These are phyloP conservation scores for Drosophila lacteicornis DNA, from an alignment of 1,140 invertebrate species.

Conservation along the genomic window DNA sequence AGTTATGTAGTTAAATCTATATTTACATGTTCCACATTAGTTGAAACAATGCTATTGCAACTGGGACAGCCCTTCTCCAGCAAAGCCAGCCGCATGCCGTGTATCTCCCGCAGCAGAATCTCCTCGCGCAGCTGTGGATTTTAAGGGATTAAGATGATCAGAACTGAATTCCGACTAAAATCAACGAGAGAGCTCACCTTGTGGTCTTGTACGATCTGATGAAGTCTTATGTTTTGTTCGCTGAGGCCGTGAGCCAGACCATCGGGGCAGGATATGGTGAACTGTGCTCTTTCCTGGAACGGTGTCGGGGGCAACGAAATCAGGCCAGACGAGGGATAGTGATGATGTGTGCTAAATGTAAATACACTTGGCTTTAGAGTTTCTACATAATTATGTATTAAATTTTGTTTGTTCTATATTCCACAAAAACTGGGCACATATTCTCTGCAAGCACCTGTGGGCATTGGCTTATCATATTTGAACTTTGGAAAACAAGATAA, in stretches of 20 bases:
- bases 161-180: too few relatives aligned
- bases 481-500: too few relatives aligned
- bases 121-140: constrained; percentile 89
- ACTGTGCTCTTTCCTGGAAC: constrained; percentile 64
- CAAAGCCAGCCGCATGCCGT: constrained; percentile 89
- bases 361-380: too few relatives aligned
- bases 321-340: constrained; percentile 56
- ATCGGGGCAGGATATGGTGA: constrained; percentile 87
- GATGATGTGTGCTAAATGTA: constrained; percentile 49
- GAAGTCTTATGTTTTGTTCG: constrained; percentile 91
- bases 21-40: constrained; percentile 82
- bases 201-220: constrained; percentile 92
- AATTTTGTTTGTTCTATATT: too few relatives aligned
- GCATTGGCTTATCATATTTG: too few relatives aligned
- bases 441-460: too few relatives aligned
- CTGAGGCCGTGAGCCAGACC: constrained; percentile 92
- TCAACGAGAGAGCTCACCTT: constrained; percentile 86
- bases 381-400: too few relatives aligned
- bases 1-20: constrained; percentile 11
- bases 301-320: constrained; percentile 78
- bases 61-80: constrained; percentile 90
- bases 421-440: too few relatives aligned
- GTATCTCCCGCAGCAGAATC: constrained; percentile 89
- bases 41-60: constrained; percentile 75
- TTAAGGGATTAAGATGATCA: not conserved